Evolutionary conservation across 1,140 invertebrate species (phyloP), one percentile per base, ranked within the genome.

Genomic region (Kradibia gibbosae): DNA sequence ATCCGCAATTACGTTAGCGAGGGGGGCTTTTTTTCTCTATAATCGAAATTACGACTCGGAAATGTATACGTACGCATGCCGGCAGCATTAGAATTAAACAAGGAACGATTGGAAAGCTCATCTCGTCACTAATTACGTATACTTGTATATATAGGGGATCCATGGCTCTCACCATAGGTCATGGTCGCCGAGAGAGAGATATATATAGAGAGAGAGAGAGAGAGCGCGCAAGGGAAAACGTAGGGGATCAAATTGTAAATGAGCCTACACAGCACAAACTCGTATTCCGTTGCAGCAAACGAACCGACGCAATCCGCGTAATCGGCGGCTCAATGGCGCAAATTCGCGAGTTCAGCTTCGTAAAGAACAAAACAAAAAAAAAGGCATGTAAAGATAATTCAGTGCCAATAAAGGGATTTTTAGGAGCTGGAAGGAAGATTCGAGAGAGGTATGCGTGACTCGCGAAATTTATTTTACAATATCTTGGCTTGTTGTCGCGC

Each of bases 351-450:
- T 13, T 39, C 53, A n/a, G 31, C 11, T n/a, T n/a, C n/a, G n/a
- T n/a, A n/a, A n/a, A n/a, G n/a, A n/a, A n/a, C n/a, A n/a, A n/a
- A n/a, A n/a, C n/a, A n/a, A n/a, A 3, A 57, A 55, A 39, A 60
- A 60, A 50, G 45, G 67, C 28, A 50, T 53, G 75, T 42, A 25
- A 42, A 55, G 55, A 82, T 82, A 82, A 82, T 82, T 82, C 75
- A 73, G 57, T 55, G 67, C 67, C 75, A 82, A 82, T 82, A 78
- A 82, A 82, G 50, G 70, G 73, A 77, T 81, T 81, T 76, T 45
- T 45, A 28, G 2, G 25, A 28, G 36, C 17, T 34, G 15, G 71
- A 0, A 11, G n/a, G 34, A 10, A 39, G 3, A 31, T n/a, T 4
- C 0, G 34, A 34, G 42, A 65, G 13, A 81, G 76, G 70, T 81